Evolutionary conservation across 2,797 vertebrate species (phyloP), one percentile per base, ranked within the genome.

Genomic region (Chromobotia macracanthus): DNA sequence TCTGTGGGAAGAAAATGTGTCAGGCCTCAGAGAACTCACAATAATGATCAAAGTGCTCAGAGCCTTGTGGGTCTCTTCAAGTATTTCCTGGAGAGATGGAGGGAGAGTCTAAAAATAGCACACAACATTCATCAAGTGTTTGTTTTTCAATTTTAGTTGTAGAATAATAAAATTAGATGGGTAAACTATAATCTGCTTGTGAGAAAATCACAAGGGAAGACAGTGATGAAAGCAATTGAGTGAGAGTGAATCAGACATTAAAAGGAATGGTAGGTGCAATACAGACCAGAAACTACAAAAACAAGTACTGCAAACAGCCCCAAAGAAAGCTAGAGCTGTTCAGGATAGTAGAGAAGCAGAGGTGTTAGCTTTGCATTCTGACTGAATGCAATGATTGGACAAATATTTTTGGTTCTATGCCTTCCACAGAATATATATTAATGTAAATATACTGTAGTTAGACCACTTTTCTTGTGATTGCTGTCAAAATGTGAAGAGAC

Each of bases 1-100:
- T 70, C 75, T 77, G 65, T 66, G 60, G 60, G 28, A 70, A 70
- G 58, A 63, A 78, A 78, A 70, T 71, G 76, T 78, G 76, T 71
- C 76, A 78, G 41, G 53, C 25, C 38, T 77, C 55, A 77, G 48
- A 77, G 56, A 64, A 61, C 56, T 78, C 44, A 46, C 48, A 69
- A 78, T 66, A 78, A 78, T 4, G 55, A 78, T 78, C 76, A 70
- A 71, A 78, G 76, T 21, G n/a, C 41, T 68, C 65, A 4, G 75
- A 60, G 75, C 75, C 75, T 35, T 71, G 56, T 23, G 67, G 44
- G 55, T 63, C 76, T 71, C 51, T 70, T 63, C 55, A 28, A 78
- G 66, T 70, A 60, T 78, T 78, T 78, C 76, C 76, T 78, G 21
- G 55, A 78, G 76, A 77, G 41, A 69, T 21, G 25, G 12, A 76